These are phyloP conservation scores for Heliocidaris erythrogramma DNA, from an alignment of 35 echinoderm and acorn worm genomes.

Conservation along the genomic window DNA sequence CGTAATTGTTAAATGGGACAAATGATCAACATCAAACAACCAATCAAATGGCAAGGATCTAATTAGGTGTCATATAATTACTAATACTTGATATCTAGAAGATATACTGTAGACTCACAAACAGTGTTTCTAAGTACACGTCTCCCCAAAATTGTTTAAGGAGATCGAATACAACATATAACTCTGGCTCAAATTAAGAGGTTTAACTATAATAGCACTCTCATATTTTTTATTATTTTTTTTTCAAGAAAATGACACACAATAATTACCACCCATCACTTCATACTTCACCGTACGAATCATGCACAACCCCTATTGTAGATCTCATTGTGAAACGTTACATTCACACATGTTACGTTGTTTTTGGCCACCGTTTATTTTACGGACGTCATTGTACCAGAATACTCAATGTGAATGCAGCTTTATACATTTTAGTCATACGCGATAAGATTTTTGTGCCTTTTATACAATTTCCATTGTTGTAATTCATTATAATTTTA, in stretches of 20 bases:
- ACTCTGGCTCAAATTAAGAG: neutral
- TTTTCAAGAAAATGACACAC: neutral
- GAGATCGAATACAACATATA: neutral
- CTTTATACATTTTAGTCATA: neutral
- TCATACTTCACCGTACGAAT: neutral
- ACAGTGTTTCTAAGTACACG: too few species aligned
- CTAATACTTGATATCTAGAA: too few species aligned
- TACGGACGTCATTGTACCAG: neutral
- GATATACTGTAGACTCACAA: too few species aligned
- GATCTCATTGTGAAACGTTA: neutral
- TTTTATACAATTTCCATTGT: neutral
- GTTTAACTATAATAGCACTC: neutral
- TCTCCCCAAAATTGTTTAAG: too few species aligned
- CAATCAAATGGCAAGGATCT: too few species aligned
- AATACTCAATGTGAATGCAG: neutral
- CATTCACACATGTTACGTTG: neutral
- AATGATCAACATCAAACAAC: too few species aligned
- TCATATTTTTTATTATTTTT: neutral
- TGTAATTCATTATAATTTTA: neutral
- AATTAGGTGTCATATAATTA: too few species aligned
- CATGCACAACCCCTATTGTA: neutral
- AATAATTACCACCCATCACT: neutral
- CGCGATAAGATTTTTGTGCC: neutral
- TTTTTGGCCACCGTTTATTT: neutral
- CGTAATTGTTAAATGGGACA: too few species aligned